phyloP scores from a whole-genome alignment of 2,113 vertebrate genomes.

The Aix galericulata region DNA sequence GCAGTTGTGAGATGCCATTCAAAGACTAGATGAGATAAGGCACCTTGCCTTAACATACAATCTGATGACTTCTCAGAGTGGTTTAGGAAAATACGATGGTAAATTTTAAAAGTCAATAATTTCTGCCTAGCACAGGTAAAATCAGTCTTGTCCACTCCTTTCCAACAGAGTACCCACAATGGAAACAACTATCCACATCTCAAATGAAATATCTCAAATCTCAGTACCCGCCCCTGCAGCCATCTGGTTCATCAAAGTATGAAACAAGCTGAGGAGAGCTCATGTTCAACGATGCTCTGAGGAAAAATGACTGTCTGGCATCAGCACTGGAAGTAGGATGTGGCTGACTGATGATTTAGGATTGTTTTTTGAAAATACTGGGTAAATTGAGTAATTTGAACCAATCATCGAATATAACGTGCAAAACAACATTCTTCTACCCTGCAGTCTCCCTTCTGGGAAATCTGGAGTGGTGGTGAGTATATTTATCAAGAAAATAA shows the following conservation, averaged over 20 bases:
- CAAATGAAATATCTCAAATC: conserved; percentile 27
- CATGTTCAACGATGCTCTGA: conserved; percentile 56
- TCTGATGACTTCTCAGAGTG: neutral
- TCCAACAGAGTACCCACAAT: neutral
- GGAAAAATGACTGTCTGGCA: conserved; percentile 68
- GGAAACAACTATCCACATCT: conserved; percentile 13
- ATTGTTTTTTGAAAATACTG: conserved; percentile 53
- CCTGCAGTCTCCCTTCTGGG: conserved; percentile 51
- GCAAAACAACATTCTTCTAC: conserved; percentile 46
- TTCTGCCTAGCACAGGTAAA: conserved; percentile 35
- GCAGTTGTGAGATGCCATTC: neutral
- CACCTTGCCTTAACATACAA: neutral
- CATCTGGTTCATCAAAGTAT: conserved; percentile 53
- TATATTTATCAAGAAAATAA: conserved; percentile 74
- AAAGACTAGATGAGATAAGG: conserved; percentile 14
- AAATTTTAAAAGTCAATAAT: conserved; percentile 22
- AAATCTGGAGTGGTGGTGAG: conserved; percentile 39
- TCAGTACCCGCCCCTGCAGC: conserved; percentile 13
- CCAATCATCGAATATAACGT: conserved; percentile 61
- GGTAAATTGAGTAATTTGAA: conserved; percentile 68
- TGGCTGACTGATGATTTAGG: conserved; percentile 52
- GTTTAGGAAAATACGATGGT: conserved; percentile 9
- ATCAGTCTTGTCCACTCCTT: neutral
- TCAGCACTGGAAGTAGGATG: conserved; percentile 53
- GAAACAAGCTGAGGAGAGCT: conserved; percentile 46